Percentiles rank a stretch among this genome's conserved stretches.
These are phyloP conservation scores for Phrixothrix hirtus DNA, from an alignment of 2,888 invertebrate species.

Conservation along the genomic window DNA sequence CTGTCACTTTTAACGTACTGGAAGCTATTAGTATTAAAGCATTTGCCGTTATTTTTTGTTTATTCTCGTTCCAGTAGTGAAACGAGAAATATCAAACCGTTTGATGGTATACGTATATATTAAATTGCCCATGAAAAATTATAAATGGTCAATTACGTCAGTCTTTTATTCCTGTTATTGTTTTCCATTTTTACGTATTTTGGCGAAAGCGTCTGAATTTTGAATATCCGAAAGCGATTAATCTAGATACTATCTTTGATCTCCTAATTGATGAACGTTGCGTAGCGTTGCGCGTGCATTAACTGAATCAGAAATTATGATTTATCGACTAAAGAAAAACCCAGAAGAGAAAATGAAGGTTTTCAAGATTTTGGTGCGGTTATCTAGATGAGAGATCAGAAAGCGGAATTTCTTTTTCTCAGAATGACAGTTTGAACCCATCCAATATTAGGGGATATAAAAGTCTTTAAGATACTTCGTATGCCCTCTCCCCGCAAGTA, in stretches of 20 bases:
- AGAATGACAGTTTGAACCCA: slow-evolving; percentile 48
- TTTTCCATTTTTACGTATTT: not conserved
- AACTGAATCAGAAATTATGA: slow-evolving; percentile 3
- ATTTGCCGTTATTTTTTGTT: not conserved
- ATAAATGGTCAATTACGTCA: not conserved
- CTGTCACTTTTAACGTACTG: no score
- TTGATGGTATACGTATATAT: not conserved
- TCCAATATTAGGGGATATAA: slow-evolving; percentile 50
- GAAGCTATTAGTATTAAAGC: no score
- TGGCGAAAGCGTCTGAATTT: not conserved
- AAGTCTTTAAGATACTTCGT: slow-evolving; percentile 47
- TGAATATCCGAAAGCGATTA: slow-evolving; percentile 1
- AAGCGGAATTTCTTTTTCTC: slow-evolving; percentile 42
- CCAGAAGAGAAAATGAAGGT: slow-evolving; percentile 33
- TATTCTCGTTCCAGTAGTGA: not conserved
- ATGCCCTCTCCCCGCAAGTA: slow-evolving; percentile 39
- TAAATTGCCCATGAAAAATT: not conserved
- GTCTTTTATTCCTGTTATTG: not conserved
- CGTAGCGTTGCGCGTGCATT: slow-evolving; percentile 5
- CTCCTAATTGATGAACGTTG: slow-evolving; percentile 15
- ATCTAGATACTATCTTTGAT: slow-evolving; percentile 10
- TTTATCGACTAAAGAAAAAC: slow-evolving; percentile 1
- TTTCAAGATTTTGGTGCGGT: slow-evolving; percentile 31
- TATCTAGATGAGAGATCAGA: slow-evolving; percentile 46
- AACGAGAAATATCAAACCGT: no score